Percentiles rank a stretch among this genome's conserved stretches.
Conservation (phyloP, 2,113 vertebrate species). For the Pithys albifrons region DNA sequence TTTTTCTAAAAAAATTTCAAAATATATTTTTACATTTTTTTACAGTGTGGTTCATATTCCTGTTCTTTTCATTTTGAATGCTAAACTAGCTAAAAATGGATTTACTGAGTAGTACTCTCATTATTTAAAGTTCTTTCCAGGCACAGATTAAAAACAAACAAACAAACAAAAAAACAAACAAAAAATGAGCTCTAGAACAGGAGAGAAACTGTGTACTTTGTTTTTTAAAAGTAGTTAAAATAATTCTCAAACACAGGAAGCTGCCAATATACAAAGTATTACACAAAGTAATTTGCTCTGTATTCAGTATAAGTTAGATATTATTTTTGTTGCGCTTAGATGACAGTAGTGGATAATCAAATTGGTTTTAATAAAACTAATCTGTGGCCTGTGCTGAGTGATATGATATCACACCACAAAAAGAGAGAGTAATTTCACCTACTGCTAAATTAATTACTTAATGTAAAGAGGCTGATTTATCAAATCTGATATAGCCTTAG, state of each 20-base stretch:
- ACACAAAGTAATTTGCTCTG: not conserved
- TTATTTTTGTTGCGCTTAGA: not conserved
- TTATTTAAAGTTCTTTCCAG: not conserved
- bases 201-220: not conserved
- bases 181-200: not conserved
- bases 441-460: constrained; percentile 64
- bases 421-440: constrained; percentile 17
- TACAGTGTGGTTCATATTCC: not conserved
- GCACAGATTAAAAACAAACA: not conserved
- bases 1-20: not conserved
- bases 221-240: not conserved
- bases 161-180: too few relatives aligned
- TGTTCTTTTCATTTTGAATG: not conserved
- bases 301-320: not conserved
- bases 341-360: constrained; percentile 23
- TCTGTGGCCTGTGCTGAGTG: constrained; percentile 35
- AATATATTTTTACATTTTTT: not conserved
- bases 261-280: not conserved
- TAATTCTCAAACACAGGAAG: not conserved
- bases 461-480: constrained; percentile 33
- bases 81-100: not conserved
- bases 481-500: constrained; percentile 31
- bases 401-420: not conserved
- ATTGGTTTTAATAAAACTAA: constrained; percentile 61
- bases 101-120: not conserved